A percentile compares a stretch with the other conserved stretches of the same genome.
phyloP scores from a whole-genome alignment of 2,797 vertebrate genomes.

The Mionectes olivaceus region DNA sequence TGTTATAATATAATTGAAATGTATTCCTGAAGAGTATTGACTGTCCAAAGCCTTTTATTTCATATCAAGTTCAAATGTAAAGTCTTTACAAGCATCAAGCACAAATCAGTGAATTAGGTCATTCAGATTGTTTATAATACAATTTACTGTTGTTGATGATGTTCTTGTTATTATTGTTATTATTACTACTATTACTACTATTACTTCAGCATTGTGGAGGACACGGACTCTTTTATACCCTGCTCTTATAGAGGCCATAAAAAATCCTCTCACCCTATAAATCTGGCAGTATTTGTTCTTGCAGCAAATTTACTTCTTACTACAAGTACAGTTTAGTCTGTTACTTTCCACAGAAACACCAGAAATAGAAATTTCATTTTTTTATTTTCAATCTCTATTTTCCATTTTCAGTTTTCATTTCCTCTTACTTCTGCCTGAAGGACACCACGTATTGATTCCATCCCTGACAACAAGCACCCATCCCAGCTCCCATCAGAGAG shows the following conservation, averaged over 20 bases:
- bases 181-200: neutral
- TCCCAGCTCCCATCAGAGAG: neutral
- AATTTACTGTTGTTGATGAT: neutral
- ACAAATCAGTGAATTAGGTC: constrained; percentile 32
- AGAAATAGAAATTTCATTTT: neutral
- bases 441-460: neutral
- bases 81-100: constrained; percentile 43
- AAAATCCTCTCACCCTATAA: neutral
- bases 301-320: neutral
- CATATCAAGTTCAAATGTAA: constrained; percentile 65
- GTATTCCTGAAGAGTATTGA: constrained; percentile 68
- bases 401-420: neutral
- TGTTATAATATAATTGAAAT: constrained; percentile 16
- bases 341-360: neutral
- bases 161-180: neutral
- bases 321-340: neutral
- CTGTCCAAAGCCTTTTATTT: constrained; percentile 61
- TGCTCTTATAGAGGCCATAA: neutral
- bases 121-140: neutral
- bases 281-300: neutral
- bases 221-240: neutral
- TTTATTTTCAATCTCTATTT: neutral
- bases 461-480: accelerated
- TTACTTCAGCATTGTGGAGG: neutral
- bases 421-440: neutral